Percentiles rank a stretch among this genome's conserved stretches.
Evolutionary conservation across 2,888 invertebrate species (phyloP).

Genomic region (Protodeltote pygarga): DNA sequence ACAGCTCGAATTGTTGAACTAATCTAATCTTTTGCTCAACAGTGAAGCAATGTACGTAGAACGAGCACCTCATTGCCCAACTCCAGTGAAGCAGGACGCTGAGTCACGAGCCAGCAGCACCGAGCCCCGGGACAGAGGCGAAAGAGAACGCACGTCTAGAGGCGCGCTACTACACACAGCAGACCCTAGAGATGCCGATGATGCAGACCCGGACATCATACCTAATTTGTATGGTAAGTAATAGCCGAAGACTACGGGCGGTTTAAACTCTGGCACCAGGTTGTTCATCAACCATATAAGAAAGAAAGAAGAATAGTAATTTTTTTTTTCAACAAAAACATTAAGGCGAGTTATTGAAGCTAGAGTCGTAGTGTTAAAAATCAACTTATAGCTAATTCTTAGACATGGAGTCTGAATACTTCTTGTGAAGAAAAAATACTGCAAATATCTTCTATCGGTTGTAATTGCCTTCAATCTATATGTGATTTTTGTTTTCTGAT

Average conservation of each 20-base stretch:
- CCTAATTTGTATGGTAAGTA: conserved; percentile 95
- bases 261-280: too few species aligned
- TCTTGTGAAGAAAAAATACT: too few species aligned
- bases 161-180: conserved; percentile 74
- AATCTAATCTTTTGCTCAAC: too few species aligned
- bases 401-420: too few species aligned
- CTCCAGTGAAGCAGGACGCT: conserved; percentile 80
- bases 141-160: conserved; percentile 66
- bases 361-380: too few species aligned
- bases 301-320: not conserved
- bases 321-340: too few species aligned
- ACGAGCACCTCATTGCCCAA: conserved; percentile 72
- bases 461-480: not conserved
- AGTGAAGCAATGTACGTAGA: conserved; percentile 82
- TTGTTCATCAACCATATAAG: too few species aligned
- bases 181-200: conserved; percentile 85
- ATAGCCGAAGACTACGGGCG: not conserved
- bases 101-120: conserved; percentile 85
- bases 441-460: too few species aligned
- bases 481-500: too few species aligned
- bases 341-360: too few species aligned
- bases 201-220: conserved; percentile 95
- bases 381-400: too few species aligned
- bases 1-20: too few species aligned
- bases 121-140: conserved; percentile 70